These are phyloP conservation scores for Orientallactaga bullata DNA, from an alignment of 2,113 vertebrate genomes.

Conservation along the genomic window DNA sequence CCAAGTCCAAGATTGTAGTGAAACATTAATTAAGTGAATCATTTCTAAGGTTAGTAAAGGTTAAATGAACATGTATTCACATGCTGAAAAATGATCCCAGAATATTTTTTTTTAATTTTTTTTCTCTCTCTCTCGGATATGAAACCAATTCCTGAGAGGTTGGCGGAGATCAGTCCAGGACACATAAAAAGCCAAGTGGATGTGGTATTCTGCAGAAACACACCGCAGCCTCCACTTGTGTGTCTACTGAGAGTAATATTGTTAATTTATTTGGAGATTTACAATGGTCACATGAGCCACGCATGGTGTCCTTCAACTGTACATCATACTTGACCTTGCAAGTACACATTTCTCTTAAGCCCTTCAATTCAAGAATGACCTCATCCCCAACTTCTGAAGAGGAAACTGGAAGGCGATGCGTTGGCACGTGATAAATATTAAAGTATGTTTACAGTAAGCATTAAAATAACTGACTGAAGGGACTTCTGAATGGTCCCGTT, in stretches of 20 bases:
- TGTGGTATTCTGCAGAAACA: not conserved
- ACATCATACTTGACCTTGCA: not conserved
- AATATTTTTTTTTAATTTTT: no score
- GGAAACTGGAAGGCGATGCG: not conserved
- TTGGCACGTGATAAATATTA: not conserved
- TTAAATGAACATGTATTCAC: not conserved
- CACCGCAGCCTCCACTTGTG: not conserved
- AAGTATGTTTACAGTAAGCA: not conserved
- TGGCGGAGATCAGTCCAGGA: not conserved
- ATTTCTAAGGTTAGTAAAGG: not conserved
- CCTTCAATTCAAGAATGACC: not conserved
- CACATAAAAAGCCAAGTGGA: not conserved
- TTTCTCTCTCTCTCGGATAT: no score
- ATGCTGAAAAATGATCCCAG: not conserved
- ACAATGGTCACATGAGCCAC: not conserved
- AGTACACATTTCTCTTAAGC: conserved; percentile 9
- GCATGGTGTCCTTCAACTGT: conserved; percentile 3
- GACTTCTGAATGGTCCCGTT: conserved; percentile 20
- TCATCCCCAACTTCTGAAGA: not conserved
- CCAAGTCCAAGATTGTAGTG: not conserved
- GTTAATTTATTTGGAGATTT: not conserved
- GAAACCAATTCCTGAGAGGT: not conserved
- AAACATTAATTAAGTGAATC: not conserved
- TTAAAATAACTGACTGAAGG: not conserved
- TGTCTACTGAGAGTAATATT: no score